Conservation (phyloP, 2,113 vertebrate species). For the Grantiella picta region DNA sequence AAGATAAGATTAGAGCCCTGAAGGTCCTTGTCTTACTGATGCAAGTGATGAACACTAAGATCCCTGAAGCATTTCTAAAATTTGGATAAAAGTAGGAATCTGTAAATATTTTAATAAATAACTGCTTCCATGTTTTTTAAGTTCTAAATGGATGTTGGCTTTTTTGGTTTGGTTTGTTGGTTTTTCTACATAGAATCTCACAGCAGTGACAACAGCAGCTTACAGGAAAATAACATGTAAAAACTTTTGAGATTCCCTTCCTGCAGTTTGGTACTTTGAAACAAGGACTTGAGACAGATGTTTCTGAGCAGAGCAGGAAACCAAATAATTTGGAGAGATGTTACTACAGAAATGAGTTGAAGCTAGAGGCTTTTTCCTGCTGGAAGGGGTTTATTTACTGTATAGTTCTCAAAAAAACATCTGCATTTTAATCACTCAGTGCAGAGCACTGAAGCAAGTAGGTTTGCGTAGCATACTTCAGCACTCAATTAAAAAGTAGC, state of each 20-base stretch:
- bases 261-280: background rate
- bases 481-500: background rate
- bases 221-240: background rate
- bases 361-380: background rate
- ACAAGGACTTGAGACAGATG: background rate
- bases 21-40: background rate
- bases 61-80: background rate
- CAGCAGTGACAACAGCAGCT: background rate
- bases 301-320: background rate
- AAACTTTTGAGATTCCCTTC: background rate
- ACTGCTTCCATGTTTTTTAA: background rate
- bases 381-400: background rate
- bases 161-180: background rate
- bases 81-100: background rate
- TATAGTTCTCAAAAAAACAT: background rate
- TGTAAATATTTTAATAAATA: background rate
- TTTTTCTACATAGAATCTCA: background rate
- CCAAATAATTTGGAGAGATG: background rate
- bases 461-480: background rate
- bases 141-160: background rate
- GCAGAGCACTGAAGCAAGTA: background rate
- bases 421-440: background rate
- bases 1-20: conserved; percentile 7
- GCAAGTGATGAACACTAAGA: background rate
- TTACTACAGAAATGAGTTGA: background rate